A percentile compares a stretch with the other conserved stretches of the same genome.
phyloP scores from a whole-genome alignment of 2,113 vertebrate species.

The Lagenorhynchus albirostris region DNA sequence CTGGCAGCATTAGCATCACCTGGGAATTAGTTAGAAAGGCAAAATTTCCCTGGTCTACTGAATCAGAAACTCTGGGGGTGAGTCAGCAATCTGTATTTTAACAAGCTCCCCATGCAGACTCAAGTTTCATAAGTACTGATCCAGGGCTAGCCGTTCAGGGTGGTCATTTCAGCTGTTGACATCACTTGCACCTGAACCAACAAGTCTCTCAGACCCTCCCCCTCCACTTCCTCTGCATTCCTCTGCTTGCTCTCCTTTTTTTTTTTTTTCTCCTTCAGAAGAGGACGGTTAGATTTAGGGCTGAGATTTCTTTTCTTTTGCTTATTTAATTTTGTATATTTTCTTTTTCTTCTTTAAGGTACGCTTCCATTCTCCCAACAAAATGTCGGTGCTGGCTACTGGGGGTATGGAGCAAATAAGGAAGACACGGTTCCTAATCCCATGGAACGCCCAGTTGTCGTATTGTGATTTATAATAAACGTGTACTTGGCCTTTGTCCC shows the following conservation, averaged over 20 bases:
- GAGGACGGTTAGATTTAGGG: neutral
- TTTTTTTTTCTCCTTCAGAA: neutral
- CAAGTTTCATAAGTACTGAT: neutral
- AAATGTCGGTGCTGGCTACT: neutral
- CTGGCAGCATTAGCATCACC: neutral
- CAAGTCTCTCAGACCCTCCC: neutral
- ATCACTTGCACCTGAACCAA: neutral
- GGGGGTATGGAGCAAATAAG: neutral
- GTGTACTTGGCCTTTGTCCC: neutral
- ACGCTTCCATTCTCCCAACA: neutral
- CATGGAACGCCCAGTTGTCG: neutral
- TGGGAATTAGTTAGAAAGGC: neutral
- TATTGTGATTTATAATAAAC: neutral
- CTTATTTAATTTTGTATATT: neutral
- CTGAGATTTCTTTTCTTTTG: neutral
- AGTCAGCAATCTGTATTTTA: neutral
- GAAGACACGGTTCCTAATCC: neutral
- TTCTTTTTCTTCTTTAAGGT: neutral
- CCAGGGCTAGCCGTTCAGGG: neutral
- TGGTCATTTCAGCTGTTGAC: neutral
- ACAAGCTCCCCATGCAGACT: neutral
- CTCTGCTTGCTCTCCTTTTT: no score
- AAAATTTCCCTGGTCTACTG: neutral
- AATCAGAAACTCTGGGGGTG: neutral
- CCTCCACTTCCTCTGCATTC: no score